A percentile compares a stretch with the other conserved stretches of the same genome.
Conservation (phyloP, 2,888 invertebrate species). For the Mellilla xanthometata region DNA sequence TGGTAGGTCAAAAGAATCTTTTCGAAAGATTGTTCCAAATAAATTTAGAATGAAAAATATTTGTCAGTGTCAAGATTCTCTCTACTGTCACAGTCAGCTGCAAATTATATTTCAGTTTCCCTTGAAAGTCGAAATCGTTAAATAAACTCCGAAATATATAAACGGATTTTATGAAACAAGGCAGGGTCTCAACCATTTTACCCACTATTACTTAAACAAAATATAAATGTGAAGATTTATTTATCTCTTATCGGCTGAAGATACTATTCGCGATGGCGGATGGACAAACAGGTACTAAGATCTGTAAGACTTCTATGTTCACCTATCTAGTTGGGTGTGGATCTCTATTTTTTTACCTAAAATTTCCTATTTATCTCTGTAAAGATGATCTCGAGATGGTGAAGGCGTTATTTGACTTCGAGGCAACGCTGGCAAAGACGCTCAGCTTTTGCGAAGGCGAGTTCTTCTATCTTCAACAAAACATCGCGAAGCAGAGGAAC, state of each 20-base stretch:
- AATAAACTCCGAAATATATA: no score
- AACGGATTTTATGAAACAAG: no score
- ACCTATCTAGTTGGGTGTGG: slow-evolving; percentile 7
- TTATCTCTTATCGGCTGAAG: no score
- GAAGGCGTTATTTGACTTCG: slow-evolving; percentile 91
- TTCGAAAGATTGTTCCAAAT: no score
- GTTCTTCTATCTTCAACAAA: slow-evolving; percentile 90
- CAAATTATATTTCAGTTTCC: no score
- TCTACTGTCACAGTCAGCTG: no score
- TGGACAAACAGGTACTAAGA: slow-evolving; percentile 6
- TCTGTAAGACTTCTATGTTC: neutral
- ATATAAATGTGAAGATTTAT: no score
- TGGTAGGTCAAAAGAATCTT: no score
- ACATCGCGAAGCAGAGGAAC: slow-evolving; percentile 89
- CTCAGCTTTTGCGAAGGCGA: slow-evolving; percentile 91
- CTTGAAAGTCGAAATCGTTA: no score
- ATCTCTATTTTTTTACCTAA: neutral
- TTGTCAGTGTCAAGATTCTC: neutral
- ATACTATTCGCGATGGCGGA: slow-evolving; percentile 3
- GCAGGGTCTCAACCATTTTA: no score
- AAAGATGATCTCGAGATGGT: slow-evolving; percentile 91
- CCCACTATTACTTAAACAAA: no score
- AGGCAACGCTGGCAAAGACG: slow-evolving; percentile 92
- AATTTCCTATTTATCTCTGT: slow-evolving; percentile 37
- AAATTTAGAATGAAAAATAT: no score